Base-by-base conservation (phyloP, 92 coral and sea anemone species). In the Palythoa heliodiscus region DNA sequence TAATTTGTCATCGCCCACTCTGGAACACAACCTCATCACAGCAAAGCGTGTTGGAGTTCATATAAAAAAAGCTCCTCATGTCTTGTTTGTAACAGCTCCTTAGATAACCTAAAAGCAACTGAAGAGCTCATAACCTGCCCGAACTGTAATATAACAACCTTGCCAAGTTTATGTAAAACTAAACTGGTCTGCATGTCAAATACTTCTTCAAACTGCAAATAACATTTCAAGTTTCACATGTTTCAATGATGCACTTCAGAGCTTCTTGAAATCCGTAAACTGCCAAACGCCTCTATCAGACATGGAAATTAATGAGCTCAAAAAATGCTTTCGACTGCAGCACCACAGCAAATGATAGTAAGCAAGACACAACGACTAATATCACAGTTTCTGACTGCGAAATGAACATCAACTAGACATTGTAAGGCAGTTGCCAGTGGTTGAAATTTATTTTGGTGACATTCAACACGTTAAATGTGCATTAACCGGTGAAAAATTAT, bases 381-480 rank as follows among this genome's bases (percentile, higher is more conserved):
- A 68, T 82, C 86, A 82, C 86, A 82, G 86, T 82, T 82, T 74
- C 86, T 82, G n/a, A 80, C 52, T 63, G 84, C 74, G 13, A 80
- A 80, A 68, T 68, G 72, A 68, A 68, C 72, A 68, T 22, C 72
- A 23, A 68, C 72, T 68, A 68, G 72, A 11, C 37, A 68, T 24
- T 68, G 43, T 68, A 23, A 68, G 24, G 72, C 72, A 68, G 72
- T 68, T 68, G 72, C 23, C 72, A 68, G 72, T 68, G 72, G 13
- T 68, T 68, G 72, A 68, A 25, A 22, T 17, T 22, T 68, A 68
- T 24, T 68, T 68, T 40, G 24, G 72, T 68, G 72, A 68, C 72
- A 68, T 68, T 68, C 13, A 68, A 23, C 70, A 64, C 24, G 72
- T 68, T 24, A 68, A 22, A 68, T 22, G 39, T 68, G 72, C 39